Percentiles rank a stretch among this genome's conserved stretches.
Evolutionary conservation across 1,140 invertebrate genomes (phyloP).

Genomic region (Octopus sinensis): DNA sequence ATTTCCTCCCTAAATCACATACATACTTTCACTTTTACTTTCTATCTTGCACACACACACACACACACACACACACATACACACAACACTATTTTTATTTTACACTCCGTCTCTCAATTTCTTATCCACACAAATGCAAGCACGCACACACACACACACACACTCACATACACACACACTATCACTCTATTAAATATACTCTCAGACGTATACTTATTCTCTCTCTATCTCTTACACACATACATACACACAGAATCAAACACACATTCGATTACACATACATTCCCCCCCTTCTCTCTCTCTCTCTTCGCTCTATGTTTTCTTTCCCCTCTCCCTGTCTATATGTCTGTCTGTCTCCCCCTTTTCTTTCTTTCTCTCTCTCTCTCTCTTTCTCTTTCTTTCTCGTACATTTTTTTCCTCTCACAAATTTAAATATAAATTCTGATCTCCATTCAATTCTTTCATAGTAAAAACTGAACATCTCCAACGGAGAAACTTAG

Average conservation of each 20-base stretch:
- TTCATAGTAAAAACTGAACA: too few relatives aligned
- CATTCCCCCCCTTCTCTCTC: neutral
- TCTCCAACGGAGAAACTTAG: too few relatives aligned
- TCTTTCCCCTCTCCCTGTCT: neutral
- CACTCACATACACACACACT: neutral
- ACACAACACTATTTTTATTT: neutral
- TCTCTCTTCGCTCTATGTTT: neutral
- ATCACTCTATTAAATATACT: neutral
- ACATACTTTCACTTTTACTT: neutral
- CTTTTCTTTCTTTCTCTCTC: neutral
- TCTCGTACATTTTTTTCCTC: neutral
- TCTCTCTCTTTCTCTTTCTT: neutral
- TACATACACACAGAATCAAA: neutral
- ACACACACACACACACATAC: neutral
- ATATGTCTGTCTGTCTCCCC: neutral
- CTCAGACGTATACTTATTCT: neutral
- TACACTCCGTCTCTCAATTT: neutral
- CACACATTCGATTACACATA: neutral
- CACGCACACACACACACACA: neutral
- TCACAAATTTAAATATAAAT: neutral
- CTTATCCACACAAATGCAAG: neutral
- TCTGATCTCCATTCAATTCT: too few relatives aligned
- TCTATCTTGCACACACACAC: neutral
- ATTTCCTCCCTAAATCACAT: too few relatives aligned
- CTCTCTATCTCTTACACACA: neutral